Base-by-base conservation (phyloP, 2,888 invertebrate genomes). In the Apotomis capreana region DNA sequence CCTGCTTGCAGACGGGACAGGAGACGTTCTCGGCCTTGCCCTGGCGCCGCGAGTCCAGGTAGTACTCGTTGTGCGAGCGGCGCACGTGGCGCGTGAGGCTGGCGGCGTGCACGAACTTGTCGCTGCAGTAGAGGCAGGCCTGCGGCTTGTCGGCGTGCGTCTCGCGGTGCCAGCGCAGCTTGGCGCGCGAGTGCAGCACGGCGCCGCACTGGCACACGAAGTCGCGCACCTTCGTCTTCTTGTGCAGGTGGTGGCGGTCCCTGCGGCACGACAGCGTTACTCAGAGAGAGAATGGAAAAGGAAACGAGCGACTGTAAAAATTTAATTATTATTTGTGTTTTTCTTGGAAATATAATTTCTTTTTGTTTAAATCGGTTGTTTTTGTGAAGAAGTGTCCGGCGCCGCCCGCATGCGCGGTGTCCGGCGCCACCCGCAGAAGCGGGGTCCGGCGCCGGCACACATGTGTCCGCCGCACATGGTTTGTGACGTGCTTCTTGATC, bases 111-210 rank as follows among this genome's bases (percentile, higher is more conserved):
- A 97, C 95, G 88, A 98, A 98, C 81, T 97, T 96, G 90, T 97
- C 97, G 83, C 95, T 96, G 91, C 98, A 98, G 84, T 96, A 95
- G 4, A 95, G 95, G 88, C 98, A 98, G 60, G 97, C 95, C 87
- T 97, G 97, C 49, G 97, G 97, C 83, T 96, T 95, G 44, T 95
- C 93, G 74, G 96, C 97, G 90, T 98, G 98, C 4, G 96, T 96
- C 89, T 97, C 97, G 82, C 96, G 95, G 90, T 98, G 98, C 97
- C 97, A 97, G 4, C 95, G 95, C 77, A 97, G 94, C 87, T 97
- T 97, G 78, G 97, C 97, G 83, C 96, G 96, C 67, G 97, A 96
- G 82, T 96, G 97, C 88, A 97, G 95, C 72, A 97, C 95, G 78
- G 96, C 96, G 55, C 97, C 97, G 88, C 97, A 97, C 74, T 95